A percentile compares a stretch with the other conserved stretches of the same genome.
Conservation (phyloP, 2,797 vertebrate genomes). For the Propithecus perrieri region DNA sequence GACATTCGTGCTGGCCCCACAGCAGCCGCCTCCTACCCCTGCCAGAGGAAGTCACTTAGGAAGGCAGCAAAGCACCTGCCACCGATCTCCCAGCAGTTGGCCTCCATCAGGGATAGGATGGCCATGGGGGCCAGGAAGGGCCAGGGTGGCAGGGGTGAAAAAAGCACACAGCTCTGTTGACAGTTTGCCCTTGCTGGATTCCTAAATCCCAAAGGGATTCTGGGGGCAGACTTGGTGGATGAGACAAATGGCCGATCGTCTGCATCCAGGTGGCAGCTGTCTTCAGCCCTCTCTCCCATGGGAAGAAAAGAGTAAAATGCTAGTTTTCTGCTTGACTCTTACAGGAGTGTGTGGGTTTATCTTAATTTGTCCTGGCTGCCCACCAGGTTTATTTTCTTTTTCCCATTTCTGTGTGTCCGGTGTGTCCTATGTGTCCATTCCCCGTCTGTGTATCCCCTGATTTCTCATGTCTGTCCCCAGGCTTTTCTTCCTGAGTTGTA, state of each 20-base stretch:
- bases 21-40: conserved; percentile 67
- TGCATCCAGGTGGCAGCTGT: background rate
- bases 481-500: background rate
- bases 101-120: background rate
- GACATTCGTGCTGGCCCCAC: conserved; percentile 69
- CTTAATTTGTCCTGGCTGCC: background rate
- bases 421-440: background rate
- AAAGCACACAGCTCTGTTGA: background rate
- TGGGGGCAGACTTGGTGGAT: background rate
- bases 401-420: background rate
- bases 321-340: background rate
- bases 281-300: background rate
- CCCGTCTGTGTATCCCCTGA: background rate
- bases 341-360: background rate
- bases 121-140: background rate
- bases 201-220: background rate
- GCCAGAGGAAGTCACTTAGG: conserved; percentile 72
- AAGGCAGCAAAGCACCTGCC: conserved; percentile 57
- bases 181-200: background rate
- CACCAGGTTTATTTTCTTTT: background rate
- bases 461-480: background rate
- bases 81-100: conserved; percentile 38
- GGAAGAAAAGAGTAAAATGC: background rate
- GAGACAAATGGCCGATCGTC: background rate
- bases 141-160: background rate